A percentile compares a stretch with the other conserved stretches of the same genome.
Conservation (phyloP, 2,113 vertebrate species). For the Hippocampus zosterae region DNA sequence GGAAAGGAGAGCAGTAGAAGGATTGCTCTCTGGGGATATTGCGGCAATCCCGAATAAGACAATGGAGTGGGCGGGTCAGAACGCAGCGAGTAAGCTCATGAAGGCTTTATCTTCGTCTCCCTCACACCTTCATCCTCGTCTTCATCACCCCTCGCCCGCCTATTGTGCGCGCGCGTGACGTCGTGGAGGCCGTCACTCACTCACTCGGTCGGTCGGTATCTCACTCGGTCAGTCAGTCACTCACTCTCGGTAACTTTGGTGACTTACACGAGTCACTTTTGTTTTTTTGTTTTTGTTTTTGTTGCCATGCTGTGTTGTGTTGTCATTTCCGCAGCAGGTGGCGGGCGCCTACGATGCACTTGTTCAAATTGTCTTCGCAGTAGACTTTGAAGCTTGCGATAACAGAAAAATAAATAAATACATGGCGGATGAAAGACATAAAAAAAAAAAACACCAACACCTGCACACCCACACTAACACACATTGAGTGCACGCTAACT, state of each 20-base stretch:
- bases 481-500: neutral
- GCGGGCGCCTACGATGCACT: neutral
- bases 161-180: conserved; percentile 38
- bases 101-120: conserved; percentile 44
- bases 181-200: neutral
- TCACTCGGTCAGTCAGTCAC: neutral
- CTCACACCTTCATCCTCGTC: conserved; percentile 28
- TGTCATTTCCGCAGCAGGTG: neutral
- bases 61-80: conserved; percentile 54
- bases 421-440: neutral
- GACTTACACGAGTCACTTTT: too few species aligned
- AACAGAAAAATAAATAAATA: neutral
- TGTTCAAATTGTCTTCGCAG: neutral
- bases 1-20: conserved; percentile 2
- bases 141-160: conserved; percentile 9
- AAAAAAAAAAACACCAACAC: too few species aligned
- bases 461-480: neutral
- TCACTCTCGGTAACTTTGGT: too few species aligned
- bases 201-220: neutral
- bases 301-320: neutral
- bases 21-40: conserved; percentile 57
- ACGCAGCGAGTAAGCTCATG: conserved; percentile 41
- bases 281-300: too few species aligned
- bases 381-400: neutral
- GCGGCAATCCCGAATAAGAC: conserved; percentile 56